These are phyloP conservation scores for Tetramorium bicarinatum DNA, from an alignment of 2,888 invertebrate species.

Conservation along the genomic window DNA sequence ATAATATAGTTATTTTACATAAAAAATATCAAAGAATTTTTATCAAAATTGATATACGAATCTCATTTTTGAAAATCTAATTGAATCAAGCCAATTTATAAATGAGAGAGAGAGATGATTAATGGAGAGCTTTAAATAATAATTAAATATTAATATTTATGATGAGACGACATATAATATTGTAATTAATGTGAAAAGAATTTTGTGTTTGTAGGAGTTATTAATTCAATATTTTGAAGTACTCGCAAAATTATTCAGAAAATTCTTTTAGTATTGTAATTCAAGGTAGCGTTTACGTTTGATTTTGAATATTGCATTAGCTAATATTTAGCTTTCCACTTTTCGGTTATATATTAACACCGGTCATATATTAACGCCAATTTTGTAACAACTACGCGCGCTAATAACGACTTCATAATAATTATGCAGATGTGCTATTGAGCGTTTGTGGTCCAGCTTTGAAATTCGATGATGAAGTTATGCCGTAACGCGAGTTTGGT, in stretches of 20 bases:
- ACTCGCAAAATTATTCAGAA: background rate
- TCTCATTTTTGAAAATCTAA: background rate
- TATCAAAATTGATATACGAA: background rate
- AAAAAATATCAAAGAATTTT: background rate
- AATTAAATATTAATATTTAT: background rate
- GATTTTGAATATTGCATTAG: background rate
- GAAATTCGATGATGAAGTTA: constrained; percentile 32
- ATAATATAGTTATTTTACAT: background rate
- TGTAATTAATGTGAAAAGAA: background rate
- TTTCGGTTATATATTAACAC: background rate
- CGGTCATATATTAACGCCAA: background rate
- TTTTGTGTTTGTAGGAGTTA: background rate
- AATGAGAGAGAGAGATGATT: background rate
- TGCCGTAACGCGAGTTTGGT: constrained; percentile 7
- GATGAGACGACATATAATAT: background rate
- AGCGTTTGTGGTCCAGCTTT: constrained; percentile 25
- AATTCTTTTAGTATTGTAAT: background rate
- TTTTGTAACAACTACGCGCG: constrained; percentile 2
- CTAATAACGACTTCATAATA: constrained; percentile 23
- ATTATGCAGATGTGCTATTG: constrained; percentile 12
- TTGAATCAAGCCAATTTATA: background rate
- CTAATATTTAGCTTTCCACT: background rate
- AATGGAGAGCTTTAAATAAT: background rate
- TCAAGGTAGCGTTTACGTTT: background rate
- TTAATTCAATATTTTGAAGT: background rate